Percentiles rank a stretch among this genome's conserved stretches.
Evolutionary conservation across 2,113 vertebrate species (phyloP).

Genomic region (Oreochromis tanganicae): DNA sequence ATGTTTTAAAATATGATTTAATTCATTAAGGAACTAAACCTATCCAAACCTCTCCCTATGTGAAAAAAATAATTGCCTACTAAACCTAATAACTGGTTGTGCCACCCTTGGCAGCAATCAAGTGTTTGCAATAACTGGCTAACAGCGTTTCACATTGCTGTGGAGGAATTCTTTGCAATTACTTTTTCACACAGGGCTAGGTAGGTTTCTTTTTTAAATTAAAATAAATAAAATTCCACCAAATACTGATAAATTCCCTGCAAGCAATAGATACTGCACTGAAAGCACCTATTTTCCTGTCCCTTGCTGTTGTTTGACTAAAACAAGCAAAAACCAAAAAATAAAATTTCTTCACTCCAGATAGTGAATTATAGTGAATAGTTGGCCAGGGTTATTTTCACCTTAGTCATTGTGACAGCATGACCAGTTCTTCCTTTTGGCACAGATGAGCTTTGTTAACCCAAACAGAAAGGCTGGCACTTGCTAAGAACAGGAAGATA

Average conservation of each 20-base stretch:
- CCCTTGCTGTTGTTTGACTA: background rate
- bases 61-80: background rate
- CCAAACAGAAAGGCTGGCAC: background rate
- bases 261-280: background rate
- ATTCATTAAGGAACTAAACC: background rate
- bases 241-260: background rate
- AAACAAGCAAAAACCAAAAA: background rate
- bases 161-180: background rate
- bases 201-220: background rate
- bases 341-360: background rate
- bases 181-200: background rate
- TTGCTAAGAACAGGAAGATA: background rate
- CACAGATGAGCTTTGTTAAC: background rate
- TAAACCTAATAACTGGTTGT: background rate
- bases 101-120: background rate
- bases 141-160: background rate
- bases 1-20: background rate
- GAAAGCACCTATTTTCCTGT: background rate
- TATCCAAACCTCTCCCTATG: background rate
- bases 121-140: background rate
- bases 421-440: background rate
- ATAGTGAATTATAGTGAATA: background rate
- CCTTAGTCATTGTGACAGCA: background rate
- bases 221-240: background rate
- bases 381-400: background rate